Base-by-base conservation (phyloP, 2,888 invertebrate species). In the Tupiocoris notatus region DNA sequence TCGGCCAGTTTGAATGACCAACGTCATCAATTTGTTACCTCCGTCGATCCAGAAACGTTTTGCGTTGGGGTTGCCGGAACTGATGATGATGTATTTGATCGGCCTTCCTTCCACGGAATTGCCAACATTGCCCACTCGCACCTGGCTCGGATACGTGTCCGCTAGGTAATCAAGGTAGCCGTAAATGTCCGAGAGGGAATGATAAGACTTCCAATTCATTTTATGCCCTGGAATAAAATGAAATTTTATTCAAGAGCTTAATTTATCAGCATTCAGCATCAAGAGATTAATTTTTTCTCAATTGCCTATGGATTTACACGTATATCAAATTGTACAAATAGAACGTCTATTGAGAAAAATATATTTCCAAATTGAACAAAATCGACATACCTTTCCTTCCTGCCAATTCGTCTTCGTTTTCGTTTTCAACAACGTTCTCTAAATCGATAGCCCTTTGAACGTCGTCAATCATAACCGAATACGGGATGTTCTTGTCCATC, bases 161-260 rank as follows among this genome's bases (percentile, higher is more conserved):
- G 90, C 91, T 81, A 94, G 84, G 80, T 88, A 89, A 80, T 92
- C 90, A 81, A 94, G 83, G 82, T 90, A 94, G 22, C 87, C 88
- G 81, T 92, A 86, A 75, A 94, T 89, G 79, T 90, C 89, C 0
- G 86, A 84, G 22, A 92, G 83, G 0, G 90, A 88, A 82, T 94
- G 91, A 82, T 91, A 94, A 70, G 91, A 88, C 80, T 88, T 87
- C 92, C 93, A 94, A 78, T 92, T 91, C 84, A 94, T 85, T 62
- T 87, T 85, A 82, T 88, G 89, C 73, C 86, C 86, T 86, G 78
- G 3, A 75, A 39, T 75, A 7, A 61, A n/a, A n/a, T n/a, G n/a
- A n/a, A n/a, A n/a, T n/a, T n/a, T n/a, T n/a, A n/a, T n/a, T n/a
- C n/a, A n/a, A n/a, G n/a, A n/a, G n/a, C n/a, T n/a, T n/a, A n/a